Percentiles rank a stretch among this genome's conserved stretches.
These are phyloP conservation scores for Bicyclus anynana DNA, from an alignment of 1,140 invertebrate species.

Conservation along the genomic window DNA sequence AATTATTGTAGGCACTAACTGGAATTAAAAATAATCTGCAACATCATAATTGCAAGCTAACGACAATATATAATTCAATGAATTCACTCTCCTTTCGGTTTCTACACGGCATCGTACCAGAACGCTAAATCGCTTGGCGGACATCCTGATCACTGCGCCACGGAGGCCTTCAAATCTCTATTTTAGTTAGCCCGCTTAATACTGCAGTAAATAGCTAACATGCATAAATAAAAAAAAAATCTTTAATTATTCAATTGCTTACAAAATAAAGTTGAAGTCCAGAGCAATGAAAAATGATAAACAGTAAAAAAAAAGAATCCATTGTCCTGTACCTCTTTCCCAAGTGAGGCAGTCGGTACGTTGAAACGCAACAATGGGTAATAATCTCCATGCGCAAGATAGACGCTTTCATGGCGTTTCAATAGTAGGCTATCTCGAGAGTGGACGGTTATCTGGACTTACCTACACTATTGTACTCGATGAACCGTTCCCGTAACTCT, in stretches of 20 bases:
- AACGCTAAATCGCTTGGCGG: too few species aligned
- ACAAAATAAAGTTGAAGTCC: not conserved
- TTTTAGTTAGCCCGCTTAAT: too few species aligned
- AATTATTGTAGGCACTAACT: too few species aligned
- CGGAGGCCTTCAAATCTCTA: too few species aligned
- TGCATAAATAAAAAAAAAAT: too few species aligned
- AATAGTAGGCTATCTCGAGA: conserved; percentile 2
- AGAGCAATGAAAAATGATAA: not conserved
- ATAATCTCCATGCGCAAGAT: conserved; percentile 4
- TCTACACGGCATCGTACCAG: too few species aligned
- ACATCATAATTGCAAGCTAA: too few species aligned
- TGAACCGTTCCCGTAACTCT: not conserved
- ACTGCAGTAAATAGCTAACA: too few species aligned
- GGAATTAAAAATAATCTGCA: too few species aligned
- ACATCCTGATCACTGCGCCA: too few species aligned
- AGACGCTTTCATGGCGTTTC: conserved; percentile 3
- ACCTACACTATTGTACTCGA: not conserved
- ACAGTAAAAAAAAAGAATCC: not conserved
- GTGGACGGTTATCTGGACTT: not conserved
- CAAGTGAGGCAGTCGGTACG: not conserved
- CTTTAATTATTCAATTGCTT: not conserved
- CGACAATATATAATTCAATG: too few species aligned
- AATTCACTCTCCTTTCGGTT: too few species aligned
- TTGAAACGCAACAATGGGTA: not conserved
- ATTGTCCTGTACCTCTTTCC: not conserved